Evolutionary conservation across 2,113 vertebrate species (phyloP).

Genomic region (Phaetusa simplex): DNA sequence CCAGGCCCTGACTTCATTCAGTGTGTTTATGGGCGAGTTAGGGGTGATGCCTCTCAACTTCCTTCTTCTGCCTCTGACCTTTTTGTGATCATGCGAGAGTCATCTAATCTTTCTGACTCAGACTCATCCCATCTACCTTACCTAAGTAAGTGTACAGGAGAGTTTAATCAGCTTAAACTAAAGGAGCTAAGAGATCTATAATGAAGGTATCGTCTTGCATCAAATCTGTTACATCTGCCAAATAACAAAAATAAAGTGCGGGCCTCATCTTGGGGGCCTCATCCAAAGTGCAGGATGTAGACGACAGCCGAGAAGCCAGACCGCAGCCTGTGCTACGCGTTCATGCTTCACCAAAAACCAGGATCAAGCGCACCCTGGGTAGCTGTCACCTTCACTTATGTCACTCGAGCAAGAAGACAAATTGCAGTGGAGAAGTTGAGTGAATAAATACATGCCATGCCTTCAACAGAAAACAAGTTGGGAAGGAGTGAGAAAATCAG

Average conservation of each 20-base stretch:
- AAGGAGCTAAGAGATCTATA: not conserved
- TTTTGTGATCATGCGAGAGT: not conserved
- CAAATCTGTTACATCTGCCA: not conserved
- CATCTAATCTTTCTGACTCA: not conserved
- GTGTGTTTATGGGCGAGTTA: not conserved
- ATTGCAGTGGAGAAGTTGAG: not conserved
- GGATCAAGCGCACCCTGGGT: not conserved
- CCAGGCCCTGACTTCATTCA: not conserved
- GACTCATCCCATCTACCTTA: not conserved
- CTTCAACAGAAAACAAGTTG: not conserved
- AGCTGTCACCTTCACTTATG: not conserved
- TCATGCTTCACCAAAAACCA: not conserved
- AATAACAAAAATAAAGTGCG: not conserved
- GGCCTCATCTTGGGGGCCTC: not conserved
- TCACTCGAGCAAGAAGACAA: not conserved
- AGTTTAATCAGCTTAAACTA: slow-evolving; percentile 18
- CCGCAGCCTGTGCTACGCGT: not conserved
- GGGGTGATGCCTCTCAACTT: not conserved
- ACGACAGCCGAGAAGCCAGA: not conserved
- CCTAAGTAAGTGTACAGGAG: not conserved
- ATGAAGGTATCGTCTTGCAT: not conserved
- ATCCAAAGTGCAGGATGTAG: not conserved
- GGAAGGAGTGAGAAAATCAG: not conserved
- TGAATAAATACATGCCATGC: not conserved
- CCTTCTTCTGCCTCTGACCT: not conserved